A percentile compares a stretch with the other conserved stretches of the same genome.
Evolutionary conservation across 2,797 vertebrate species (phyloP).

Genomic region (Tamandua tetradactyla): DNA sequence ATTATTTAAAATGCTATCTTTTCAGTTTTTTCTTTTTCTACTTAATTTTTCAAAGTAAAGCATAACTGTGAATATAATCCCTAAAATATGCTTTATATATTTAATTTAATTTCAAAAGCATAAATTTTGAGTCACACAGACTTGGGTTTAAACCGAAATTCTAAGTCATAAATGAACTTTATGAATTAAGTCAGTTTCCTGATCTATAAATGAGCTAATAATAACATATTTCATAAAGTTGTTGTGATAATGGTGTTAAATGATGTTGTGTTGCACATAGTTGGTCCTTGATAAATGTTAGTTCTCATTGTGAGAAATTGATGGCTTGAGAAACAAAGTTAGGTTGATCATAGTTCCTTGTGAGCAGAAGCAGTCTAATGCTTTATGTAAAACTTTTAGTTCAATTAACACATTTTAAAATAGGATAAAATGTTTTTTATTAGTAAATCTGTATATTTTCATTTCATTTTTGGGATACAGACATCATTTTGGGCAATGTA

Average conservation of each 20-base stretch:
- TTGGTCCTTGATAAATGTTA: background rate
- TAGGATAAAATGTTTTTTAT: slow-evolving; percentile 40
- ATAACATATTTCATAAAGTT: background rate
- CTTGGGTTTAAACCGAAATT: slow-evolving; percentile 19
- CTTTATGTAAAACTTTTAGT: slow-evolving; percentile 25
- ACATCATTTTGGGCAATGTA: background rate
- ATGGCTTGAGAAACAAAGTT: slow-evolving; percentile 18
- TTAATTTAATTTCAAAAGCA: slow-evolving; percentile 47
- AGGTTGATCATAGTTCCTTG: background rate
- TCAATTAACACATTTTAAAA: background rate
- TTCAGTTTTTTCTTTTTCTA: slow-evolving; percentile 27
- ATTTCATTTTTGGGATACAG: background rate
- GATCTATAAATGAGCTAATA: slow-evolving; percentile 16
- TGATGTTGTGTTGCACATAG: background rate
- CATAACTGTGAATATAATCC: slow-evolving; percentile 39
- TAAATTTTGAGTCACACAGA: background rate
- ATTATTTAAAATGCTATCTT: slow-evolving; percentile 44
- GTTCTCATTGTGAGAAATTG: slow-evolving; percentile 8
- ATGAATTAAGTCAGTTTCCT: slow-evolving; percentile 33
- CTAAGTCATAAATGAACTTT: background rate
- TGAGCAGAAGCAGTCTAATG: background rate
- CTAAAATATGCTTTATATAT: slow-evolving; percentile 22
- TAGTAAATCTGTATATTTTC: slow-evolving; percentile 29
- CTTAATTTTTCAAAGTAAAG: slow-evolving; percentile 6
- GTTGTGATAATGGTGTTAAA: background rate